Evolutionary conservation across 2,888 invertebrate genomes (phyloP).

Genomic region (Drepana falcataria): DNA sequence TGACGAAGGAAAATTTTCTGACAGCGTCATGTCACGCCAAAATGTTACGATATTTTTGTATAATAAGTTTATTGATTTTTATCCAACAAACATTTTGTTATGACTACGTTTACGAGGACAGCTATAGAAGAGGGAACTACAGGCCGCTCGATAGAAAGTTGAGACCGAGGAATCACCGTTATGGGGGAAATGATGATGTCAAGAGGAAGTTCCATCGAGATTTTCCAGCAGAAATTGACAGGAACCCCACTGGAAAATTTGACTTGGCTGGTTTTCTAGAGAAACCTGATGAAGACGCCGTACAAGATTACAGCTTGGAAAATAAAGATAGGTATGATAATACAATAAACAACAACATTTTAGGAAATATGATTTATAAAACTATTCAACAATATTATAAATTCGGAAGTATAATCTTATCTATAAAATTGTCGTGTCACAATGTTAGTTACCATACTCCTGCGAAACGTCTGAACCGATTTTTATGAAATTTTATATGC

Average conservation of each 20-base stretch:
- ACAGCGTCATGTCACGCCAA: conserved; percentile 23
- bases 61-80: conserved; percentile 28
- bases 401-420: too few species aligned
- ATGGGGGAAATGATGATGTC: background rate
- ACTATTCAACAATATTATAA: too few species aligned
- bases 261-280: conserved; percentile 50
- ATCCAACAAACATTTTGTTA: conserved; percentile 29
- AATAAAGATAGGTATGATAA: conserved; percentile 19
- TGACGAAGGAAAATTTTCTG: conserved; percentile 1
- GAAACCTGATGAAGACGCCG: conserved; percentile 25
- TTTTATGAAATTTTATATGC: too few species aligned
- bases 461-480: too few species aligned
- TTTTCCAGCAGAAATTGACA: conserved; percentile 17
- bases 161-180: conserved; percentile 1
- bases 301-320: conserved; percentile 18
- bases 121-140: background rate
- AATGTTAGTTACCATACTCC: too few species aligned
- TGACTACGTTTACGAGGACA: conserved; percentile 20
- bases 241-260: conserved; percentile 33
- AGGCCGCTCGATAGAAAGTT: background rate
- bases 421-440: too few species aligned
- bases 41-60: conserved; percentile 23
- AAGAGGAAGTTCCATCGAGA: conserved; percentile 7
- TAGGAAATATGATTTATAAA: too few species aligned
- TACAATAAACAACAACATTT: too few species aligned